These are phyloP conservation scores for Boloria selene DNA, from an alignment of 2,888 invertebrate genomes.

Conservation along the genomic window DNA sequence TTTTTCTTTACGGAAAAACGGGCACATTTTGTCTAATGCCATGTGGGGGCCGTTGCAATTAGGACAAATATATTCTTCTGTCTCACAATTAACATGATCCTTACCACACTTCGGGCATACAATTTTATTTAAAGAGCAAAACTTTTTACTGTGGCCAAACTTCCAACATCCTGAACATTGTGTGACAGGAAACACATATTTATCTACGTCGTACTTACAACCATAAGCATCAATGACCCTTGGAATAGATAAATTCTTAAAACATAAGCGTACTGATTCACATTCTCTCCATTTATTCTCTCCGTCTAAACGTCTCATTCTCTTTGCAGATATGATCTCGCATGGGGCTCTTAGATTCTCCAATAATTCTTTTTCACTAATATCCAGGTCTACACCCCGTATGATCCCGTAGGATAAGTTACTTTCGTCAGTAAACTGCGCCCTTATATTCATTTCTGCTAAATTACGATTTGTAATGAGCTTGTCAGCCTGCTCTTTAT, in stretches of 20 bases:
- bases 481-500: conserved; percentile 30
- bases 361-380: conserved; percentile 31
- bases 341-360: background rate
- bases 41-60: conserved; percentile 37
- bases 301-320: conserved; percentile 20
- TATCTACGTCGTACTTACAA: background rate
- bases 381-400: conserved; percentile 35
- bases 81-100: conserved; percentile 19
- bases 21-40: conserved; percentile 4
- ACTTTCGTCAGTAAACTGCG: conserved; percentile 29
- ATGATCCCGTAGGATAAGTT: conserved; percentile 34
- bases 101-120: conserved; percentile 30
- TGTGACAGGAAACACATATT: too few relatives aligned
- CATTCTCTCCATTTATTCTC: conserved; percentile 19
- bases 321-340: conserved; percentile 26
- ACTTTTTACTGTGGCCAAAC: too few relatives aligned
- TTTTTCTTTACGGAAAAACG: background rate
- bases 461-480: conserved; percentile 34
- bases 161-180: too few relatives aligned
- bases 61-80: conserved; percentile 22
- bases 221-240: too few relatives aligned
- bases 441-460: conserved; percentile 26
- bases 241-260: too few relatives aligned
- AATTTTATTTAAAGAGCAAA: conserved; percentile 11
- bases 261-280: too few relatives aligned